These are phyloP conservation scores for Aleiodes alternator DNA, from an alignment of 2,888 invertebrate genomes.

Conservation along the genomic window DNA sequence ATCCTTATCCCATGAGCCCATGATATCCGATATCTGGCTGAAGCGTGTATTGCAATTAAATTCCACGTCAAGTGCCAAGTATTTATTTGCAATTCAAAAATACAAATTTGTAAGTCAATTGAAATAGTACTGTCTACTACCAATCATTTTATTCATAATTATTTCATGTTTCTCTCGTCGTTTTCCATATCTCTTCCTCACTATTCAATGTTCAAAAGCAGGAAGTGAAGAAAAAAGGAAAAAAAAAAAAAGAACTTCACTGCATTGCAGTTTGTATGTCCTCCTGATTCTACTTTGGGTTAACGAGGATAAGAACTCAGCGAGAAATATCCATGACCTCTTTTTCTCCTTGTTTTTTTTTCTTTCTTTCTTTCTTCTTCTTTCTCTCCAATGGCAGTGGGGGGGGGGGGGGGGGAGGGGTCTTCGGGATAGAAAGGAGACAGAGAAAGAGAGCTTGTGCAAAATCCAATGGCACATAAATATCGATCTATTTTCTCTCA, in stretches of 20 bases:
- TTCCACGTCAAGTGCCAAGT: slow-evolving; percentile 13
- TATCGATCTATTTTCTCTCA: too few relatives aligned
- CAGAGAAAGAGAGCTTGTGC: too few relatives aligned
- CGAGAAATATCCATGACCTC: slow-evolving; percentile 37
- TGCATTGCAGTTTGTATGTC: slow-evolving; percentile 43
- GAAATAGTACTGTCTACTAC: too few relatives aligned
- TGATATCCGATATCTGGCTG: slow-evolving; percentile 36
- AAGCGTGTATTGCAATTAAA: slow-evolving; percentile 54
- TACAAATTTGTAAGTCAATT: slow-evolving; percentile 23
- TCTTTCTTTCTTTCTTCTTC: too few relatives aligned
- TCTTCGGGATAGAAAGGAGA: too few relatives aligned
- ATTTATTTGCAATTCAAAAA: slow-evolving; percentile 57
- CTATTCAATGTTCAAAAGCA: slow-evolving; percentile 6
- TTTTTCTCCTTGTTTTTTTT: slow-evolving; percentile 29
- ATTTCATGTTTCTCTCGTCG: background rate
- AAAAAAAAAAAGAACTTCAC: slow-evolving; percentile 20
- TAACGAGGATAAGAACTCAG: slow-evolving; percentile 7
- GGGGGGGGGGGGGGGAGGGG: too few relatives aligned
- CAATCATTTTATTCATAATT: background rate
- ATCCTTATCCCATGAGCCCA: background rate
- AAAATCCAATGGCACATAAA: too few relatives aligned
- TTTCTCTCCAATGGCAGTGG: too few relatives aligned
- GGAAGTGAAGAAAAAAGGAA: background rate
- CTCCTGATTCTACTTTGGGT: slow-evolving; percentile 27
- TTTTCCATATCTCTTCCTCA: background rate